A percentile compares a stretch with the other conserved stretches of the same genome.
Evolutionary conservation across 64 coral and sea anemone species (phyloP).

Genomic region (Dendronephthya gigantea): DNA sequence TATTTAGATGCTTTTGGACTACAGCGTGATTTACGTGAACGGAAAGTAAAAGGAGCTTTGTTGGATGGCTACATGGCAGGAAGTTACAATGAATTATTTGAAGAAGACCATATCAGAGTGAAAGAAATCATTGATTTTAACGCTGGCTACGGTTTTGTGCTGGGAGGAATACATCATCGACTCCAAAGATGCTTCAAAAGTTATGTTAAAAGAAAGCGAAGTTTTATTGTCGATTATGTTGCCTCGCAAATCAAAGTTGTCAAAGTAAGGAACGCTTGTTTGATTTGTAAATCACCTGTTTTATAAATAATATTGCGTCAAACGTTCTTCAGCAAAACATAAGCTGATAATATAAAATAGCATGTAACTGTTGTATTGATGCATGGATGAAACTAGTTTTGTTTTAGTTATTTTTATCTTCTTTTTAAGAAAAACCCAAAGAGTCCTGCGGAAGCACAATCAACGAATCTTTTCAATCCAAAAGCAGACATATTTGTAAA

Average conservation of each 20-base stretch:
- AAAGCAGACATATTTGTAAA: background rate
- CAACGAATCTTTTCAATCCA: background rate
- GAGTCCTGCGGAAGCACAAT: background rate
- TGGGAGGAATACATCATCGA: background rate
- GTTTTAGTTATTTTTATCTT: background rate
- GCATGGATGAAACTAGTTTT: background rate
- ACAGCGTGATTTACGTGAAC: background rate
- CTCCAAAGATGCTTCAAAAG: background rate
- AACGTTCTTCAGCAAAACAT: too few species aligned
- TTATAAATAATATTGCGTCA: too few species aligned
- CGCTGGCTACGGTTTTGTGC: background rate
- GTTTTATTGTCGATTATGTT: background rate
- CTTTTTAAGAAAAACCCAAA: background rate
- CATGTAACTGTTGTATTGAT: too few species aligned
- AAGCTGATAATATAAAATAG: too few species aligned
- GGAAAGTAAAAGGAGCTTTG: background rate
- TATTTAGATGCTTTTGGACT: background rate
- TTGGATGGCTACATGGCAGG: background rate
- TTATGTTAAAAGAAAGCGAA: background rate
- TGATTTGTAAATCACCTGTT: too few species aligned
- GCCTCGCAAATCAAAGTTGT: background rate
- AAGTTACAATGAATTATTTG: background rate
- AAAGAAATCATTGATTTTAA: background rate
- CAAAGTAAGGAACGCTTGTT: background rate
- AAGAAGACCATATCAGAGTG: background rate